These are phyloP conservation scores for Tipula unca DNA, from an alignment of 2,888 invertebrate genomes.

Conservation along the genomic window DNA sequence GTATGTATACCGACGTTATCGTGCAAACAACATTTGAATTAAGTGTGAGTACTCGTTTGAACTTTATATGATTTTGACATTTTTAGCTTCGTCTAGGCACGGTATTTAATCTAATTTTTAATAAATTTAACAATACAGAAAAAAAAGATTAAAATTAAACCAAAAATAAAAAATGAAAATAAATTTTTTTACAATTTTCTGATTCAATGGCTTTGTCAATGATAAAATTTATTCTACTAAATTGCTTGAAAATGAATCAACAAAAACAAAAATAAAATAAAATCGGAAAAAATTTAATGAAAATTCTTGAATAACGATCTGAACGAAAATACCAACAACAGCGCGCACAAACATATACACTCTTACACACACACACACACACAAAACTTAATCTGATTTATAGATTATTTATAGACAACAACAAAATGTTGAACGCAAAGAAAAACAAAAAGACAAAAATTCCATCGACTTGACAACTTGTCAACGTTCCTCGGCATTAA, in stretches of 20 bases:
- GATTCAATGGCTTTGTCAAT: neutral
- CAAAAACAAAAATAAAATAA: neutral
- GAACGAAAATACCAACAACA: neutral
- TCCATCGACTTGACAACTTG: neutral
- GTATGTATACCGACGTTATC: too few species aligned
- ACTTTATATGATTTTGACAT: too few species aligned
- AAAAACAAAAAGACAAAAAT: neutral
- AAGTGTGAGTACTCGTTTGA: too few species aligned
- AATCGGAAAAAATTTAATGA: neutral
- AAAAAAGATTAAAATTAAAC: neutral
- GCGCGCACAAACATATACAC: neutral
- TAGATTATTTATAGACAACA: neutral
- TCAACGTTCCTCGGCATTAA: neutral
- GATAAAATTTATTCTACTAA: neutral
- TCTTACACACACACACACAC: neutral
- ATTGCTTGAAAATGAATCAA: conserved; percentile 14
- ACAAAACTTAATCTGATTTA: neutral
- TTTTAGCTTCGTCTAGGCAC: too few species aligned
- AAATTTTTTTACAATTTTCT: neutral
- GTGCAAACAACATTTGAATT: too few species aligned
- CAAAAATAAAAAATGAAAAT: neutral
- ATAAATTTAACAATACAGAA: neutral
- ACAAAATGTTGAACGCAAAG: neutral
- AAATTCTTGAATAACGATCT: neutral
- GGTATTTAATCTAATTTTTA: neutral